A percentile compares a stretch with the other conserved stretches of the same genome.
phyloP scores from a whole-genome alignment of 2,888 invertebrate genomes.

The Caenorhabditis sp. region DNA sequence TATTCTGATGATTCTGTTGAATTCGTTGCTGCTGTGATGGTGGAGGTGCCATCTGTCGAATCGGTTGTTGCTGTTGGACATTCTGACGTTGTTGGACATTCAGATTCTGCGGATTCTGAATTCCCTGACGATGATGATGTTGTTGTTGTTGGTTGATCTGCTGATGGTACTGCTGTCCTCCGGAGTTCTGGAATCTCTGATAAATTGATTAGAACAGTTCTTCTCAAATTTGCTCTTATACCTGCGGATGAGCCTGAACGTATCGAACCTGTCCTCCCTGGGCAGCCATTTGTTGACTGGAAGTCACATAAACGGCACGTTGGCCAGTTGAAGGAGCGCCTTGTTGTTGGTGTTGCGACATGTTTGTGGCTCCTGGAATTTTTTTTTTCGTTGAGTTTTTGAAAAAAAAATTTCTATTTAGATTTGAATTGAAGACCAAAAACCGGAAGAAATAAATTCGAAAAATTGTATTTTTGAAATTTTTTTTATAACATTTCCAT shows the following conservation, averaged over 20 bases:
- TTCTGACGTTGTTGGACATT: conserved; percentile 24
- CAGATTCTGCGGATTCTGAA: conserved; percentile 24
- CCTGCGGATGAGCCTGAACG: conserved; percentile 13
- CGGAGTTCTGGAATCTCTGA: conserved; percentile 30
- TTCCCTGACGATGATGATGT: neutral
- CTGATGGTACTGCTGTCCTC: neutral
- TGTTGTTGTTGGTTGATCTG: conserved; percentile 24
- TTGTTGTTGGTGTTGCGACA: conserved; percentile 10
- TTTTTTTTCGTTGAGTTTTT: neutral
- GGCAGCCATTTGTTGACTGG: neutral
- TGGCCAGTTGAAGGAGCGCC: neutral
- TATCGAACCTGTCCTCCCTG: conserved; percentile 6
- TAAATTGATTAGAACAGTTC: neutral
- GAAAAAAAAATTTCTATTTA: neutral
- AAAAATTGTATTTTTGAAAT: neutral
- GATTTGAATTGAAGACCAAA: too few relatives aligned
- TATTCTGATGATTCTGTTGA: too few relatives aligned
- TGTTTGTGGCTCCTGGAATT: neutral
- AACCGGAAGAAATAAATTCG: too few relatives aligned
- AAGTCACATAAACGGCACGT: conserved; percentile 13
- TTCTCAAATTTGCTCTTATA: too few relatives aligned
- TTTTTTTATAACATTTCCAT: neutral
- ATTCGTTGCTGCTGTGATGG: too few relatives aligned
- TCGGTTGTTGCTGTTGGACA: conserved; percentile 4
- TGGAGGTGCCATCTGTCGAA: too few relatives aligned